Base-by-base conservation (phyloP, 1,140 invertebrate species). In the Anastrepha ludens region DNA sequence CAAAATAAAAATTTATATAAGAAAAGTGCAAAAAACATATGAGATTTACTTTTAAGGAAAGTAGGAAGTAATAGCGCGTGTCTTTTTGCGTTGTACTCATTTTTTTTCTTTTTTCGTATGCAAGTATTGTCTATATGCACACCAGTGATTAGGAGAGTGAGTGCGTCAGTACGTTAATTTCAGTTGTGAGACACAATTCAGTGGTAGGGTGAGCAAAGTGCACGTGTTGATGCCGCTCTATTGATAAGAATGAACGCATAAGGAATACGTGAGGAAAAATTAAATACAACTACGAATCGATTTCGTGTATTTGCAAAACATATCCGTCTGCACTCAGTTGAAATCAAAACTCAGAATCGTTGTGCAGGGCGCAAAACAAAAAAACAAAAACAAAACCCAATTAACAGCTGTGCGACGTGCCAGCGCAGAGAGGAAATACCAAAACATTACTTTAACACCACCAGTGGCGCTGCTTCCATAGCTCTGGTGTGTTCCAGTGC, bases 41-140 rank as follows among this genome's bases (percentile, higher is more conserved):
- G n/a, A 13, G 11, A 74, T 47, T 74, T 47, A 47, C 41, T 47
- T 74, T 74, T 74, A 47, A 41, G 15, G 15, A 47, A 74, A 74
- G 67, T 74, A 74, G 67, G 67, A 74, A 74, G 41, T 15, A 74
- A 74, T 74, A 44, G 17, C 15, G 67, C 67, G 67, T 74, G 67
- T 17, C 41, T 13, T 41, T 74, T 74, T 29, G 64, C 20, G 64
- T 11, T 47, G 15, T n/a, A 41, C 3, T 81, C 13, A 81, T 55
- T n/a, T n/a, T n/a, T n/a, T n/a, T 50, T 2, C 11, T 74, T 17
- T 50, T 7, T 41, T 20, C 74, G 3, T 55, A 81, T n/a, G 11
- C n/a, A 8, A 29, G 29, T 29, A 29, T 29, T 29, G 29, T 17
- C 7, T 29, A 55, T 20, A 81, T 20, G 44, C n/a, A 81, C 1